Evolutionary conservation across 2,888 invertebrate genomes (phyloP).

Genomic region (Geotrupes spiniger): DNA sequence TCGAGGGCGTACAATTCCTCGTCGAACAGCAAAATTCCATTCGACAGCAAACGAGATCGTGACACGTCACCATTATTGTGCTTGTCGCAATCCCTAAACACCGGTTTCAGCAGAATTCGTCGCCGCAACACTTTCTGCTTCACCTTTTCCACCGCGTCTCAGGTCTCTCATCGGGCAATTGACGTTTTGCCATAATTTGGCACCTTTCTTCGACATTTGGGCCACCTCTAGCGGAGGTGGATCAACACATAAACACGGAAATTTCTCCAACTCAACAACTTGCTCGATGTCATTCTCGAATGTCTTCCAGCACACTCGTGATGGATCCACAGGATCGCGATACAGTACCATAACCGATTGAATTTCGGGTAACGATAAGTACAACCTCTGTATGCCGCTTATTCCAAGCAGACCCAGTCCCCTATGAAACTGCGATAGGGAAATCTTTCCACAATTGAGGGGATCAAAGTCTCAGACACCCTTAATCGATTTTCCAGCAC

Average conservation of each 20-base stretch:
- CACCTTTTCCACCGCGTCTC: constrained; percentile 60
- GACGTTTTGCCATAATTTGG: constrained; percentile 52
- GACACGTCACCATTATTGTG: constrained; percentile 70
- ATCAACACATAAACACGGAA: constrained; percentile 58
- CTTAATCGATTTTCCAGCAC: constrained; percentile 63
- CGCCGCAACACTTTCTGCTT: constrained; percentile 61
- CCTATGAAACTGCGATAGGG: constrained; percentile 68
- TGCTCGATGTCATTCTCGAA: constrained; percentile 78
- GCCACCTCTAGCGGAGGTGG: constrained; percentile 56
- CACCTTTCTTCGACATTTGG: constrained; percentile 52
- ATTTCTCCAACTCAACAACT: constrained; percentile 63
- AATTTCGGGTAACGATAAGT: constrained; percentile 62
- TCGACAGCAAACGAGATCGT: constrained; percentile 62
- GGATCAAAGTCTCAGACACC: constrained; percentile 68
- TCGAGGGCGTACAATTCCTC: constrained; percentile 68
- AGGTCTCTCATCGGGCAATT: constrained; percentile 48
- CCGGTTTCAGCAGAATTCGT: constrained; percentile 63
- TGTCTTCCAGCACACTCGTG: constrained; percentile 69
- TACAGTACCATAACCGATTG: constrained; percentile 65
- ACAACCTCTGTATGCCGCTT: constrained; percentile 55
- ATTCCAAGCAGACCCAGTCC: constrained; percentile 66
- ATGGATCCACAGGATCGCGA: constrained; percentile 65
- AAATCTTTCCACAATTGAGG: constrained; percentile 65
- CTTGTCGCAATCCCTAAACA: constrained; percentile 71
- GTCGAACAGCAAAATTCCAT: constrained; percentile 64